Base-by-base conservation (phyloP, 2,113 vertebrate genomes). In the Mugil cephalus region DNA sequence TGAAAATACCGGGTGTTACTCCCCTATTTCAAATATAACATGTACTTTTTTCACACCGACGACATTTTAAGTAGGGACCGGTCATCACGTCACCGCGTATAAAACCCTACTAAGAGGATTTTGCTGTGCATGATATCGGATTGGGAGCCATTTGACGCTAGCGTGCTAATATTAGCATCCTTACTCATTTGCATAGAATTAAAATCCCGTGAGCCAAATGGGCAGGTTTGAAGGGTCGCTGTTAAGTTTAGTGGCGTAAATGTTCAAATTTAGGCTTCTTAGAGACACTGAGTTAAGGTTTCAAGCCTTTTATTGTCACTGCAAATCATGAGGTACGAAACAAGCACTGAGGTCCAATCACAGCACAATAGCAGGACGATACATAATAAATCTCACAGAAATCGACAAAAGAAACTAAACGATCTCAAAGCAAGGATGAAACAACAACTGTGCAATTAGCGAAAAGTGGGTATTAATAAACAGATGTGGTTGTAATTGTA, bases 61-160 rank as follows among this genome's bases (percentile, higher is more conserved):
- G 11, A 8, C 6, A 40, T 7, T n/a, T 0, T 3, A 5, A 11
- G 0, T 6, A 0, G 7, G 1, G 5, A 9, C 17, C 17, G 4
- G 4, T 0, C 1, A 8, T 10, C 0, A 46, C 0, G 0, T 43
- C 4, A 0, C 0, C 4, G 8, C 15, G 0, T 10, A 0, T 13
- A 1, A 8, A 4, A 36, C 6, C n/a, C 3, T 1, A 2, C 4
- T 45, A 74, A 19, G 10, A 2, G 7, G 7, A 8, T 0, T 0
- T n/a, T 2, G 1, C 14, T 2, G 19, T 6, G 7, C 8, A 19
- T 8, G 30, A 6, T 34, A 43, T 74, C n/a, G 4, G 10, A n/a
- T 46, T 55, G 65, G 78, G 77, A 84, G 74, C 79, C 70, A 80
- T 87, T 84, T 83, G 64, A 65, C 60, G 70, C 36, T 80, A 77